Percentiles rank a stretch among this genome's conserved stretches.
These are phyloP conservation scores for Apostichopus parvimensis DNA, from an alignment of 35 echinoderm and acorn worm species.

Conservation along the genomic window DNA sequence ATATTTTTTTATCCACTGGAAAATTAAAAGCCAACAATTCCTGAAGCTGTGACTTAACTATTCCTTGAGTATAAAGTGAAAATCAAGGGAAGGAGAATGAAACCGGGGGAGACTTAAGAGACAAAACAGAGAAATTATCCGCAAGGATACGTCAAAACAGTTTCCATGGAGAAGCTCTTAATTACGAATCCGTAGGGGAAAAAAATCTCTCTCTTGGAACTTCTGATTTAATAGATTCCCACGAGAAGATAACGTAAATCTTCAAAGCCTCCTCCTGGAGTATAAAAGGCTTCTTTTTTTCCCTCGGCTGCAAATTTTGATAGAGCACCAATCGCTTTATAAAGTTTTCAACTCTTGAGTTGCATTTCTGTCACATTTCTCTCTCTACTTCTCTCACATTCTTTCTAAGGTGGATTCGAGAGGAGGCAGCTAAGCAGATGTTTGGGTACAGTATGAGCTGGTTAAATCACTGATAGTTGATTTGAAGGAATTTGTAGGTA, in stretches of 20 bases:
- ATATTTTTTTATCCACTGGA: conserved; percentile 29
- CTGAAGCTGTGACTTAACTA: neutral
- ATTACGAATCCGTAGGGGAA: conserved; percentile 13
- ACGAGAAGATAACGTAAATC: neutral
- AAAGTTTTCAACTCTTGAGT: too few species aligned
- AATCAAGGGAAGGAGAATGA: neutral
- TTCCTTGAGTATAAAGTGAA: conserved; percentile 1
- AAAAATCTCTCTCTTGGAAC: neutral
- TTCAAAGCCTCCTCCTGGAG: too few species aligned
- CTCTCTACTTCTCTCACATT: too few species aligned
- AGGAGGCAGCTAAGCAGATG: too few species aligned
- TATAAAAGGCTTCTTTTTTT: too few species aligned
- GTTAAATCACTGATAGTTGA: too few species aligned
- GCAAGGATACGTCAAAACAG: neutral
- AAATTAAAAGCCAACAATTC: conserved; percentile 26
- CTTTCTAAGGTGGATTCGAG: too few species aligned
- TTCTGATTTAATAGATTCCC: conserved; percentile 10
- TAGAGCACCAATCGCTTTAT: too few species aligned
- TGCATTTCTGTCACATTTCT: too few species aligned
- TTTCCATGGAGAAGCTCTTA: conserved; percentile 43
- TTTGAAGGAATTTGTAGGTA: too few species aligned
- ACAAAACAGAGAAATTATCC: neutral
- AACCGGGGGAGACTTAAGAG: neutral
- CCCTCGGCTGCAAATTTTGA: too few species aligned
- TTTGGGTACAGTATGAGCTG: too few species aligned